Base-by-base conservation (phyloP, 1,140 invertebrate genomes). In the Brachionus asplanchnoidis region DNA sequence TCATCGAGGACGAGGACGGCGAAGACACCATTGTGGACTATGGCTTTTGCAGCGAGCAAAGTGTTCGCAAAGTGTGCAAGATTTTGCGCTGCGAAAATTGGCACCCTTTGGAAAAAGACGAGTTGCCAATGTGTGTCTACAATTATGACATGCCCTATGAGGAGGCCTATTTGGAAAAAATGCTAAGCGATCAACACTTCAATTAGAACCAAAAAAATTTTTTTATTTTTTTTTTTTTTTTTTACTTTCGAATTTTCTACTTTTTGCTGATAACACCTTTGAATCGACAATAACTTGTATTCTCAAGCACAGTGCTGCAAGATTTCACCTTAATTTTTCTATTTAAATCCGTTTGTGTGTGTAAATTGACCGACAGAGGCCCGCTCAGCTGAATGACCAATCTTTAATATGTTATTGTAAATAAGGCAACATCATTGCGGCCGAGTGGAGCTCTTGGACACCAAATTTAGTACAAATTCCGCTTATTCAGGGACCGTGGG, bases 1-100 rank as follows among this genome's bases (percentile, higher is more conserved):
- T 84, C 28, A 60, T 84, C 0, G 82, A 84, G 70, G 82, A 84
- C 40, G 82, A 84, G 17, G 82, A 84, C n/a, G 82, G 82, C 36
- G 60, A 84, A 17, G 82, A 84, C 36, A 68, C 82, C 32, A 68
- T 84, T 70, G 53, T 84, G 8, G 60, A 84, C 9, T 84, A 84
- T 56, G 82, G 82, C 20, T 68, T 50, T 73, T 84, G 82, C 36
- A 84, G 79, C n/a, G 36, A 82, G 20, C 32, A 82, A 26, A 36
- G n/a, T 14, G 66, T 82, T 20, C 60, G 50, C 14, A 84, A 36
- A 36, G 82, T 84, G 12, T 70, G 60, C 46, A 68, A 44, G 26
- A 68, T 68, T 20, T 70, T 84, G 36, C 17, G 20, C 14, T 46
- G 44, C 12, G 26, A 68, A 14, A 84, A 73, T 73, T 84, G 82